These are phyloP conservation scores for Alca torda DNA, from an alignment of 2,797 vertebrate species.

Conservation along the genomic window DNA sequence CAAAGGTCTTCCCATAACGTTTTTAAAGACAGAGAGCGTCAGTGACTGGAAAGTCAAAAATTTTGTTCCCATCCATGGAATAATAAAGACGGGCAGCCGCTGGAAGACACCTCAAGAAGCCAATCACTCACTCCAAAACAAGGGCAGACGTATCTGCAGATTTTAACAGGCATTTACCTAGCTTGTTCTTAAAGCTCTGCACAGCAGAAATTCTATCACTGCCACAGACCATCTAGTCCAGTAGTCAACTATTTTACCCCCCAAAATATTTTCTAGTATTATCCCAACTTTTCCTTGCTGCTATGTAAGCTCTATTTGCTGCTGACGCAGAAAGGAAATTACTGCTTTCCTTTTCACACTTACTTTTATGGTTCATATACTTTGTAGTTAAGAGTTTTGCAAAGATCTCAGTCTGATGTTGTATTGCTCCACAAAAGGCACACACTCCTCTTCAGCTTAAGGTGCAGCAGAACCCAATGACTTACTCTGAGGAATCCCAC, in stretches of 20 bases:
- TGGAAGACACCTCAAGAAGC: background rate
- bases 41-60: background rate
- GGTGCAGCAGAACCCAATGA: background rate
- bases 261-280: background rate
- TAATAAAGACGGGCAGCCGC: accelerated
- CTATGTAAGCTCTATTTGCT: background rate
- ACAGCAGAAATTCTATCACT: background rate
- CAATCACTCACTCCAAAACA: background rate
- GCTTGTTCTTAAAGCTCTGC: background rate
- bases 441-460: background rate
- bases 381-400: background rate
- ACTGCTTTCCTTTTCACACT: background rate
- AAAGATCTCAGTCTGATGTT: background rate
- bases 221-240: background rate
- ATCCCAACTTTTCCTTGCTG: background rate
- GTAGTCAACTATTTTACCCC: background rate
- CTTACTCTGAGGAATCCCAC: background rate
- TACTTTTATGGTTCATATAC: background rate
- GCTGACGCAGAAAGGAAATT: background rate
- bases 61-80: background rate
- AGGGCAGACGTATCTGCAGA: background rate
- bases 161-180: background rate
- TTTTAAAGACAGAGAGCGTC: background rate
- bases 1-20: background rate
- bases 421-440: background rate